Evolutionary conservation across 2,888 invertebrate genomes (phyloP), one percentile per base, ranked within the genome.

Genomic region (Andrena bicolor): DNA sequence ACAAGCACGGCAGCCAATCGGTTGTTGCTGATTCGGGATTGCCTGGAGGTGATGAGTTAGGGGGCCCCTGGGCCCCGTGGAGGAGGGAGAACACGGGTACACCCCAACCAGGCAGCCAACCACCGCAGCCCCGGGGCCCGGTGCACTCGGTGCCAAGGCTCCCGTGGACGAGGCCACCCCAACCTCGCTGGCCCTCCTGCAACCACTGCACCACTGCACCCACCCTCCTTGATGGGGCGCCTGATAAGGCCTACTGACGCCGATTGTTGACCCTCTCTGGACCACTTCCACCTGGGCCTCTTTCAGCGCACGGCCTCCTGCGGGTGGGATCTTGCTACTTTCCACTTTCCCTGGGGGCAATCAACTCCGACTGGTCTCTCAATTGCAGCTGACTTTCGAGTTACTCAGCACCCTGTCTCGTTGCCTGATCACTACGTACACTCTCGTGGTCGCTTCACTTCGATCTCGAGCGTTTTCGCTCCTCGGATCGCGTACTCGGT

Each of bases 21-120:
- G 86, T 77, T 90, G 88, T 83, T 90, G 88, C 64, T 89, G 89
- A 32, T 56, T 82, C 71, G 89, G 87, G 73, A 90, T 83, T 68
- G 89, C 84, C 73, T 90, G 91, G 60, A 89, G 88, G 86, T 90
- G 88, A 80, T 91, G 92, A 83, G 86, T 84, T 76, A 90, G 83
- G 91, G 92, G 93, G 91, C 92, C 93, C 92, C 92, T 92, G 90
- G 93, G 92, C 92, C 93, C 92, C 92, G 92, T 90, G 87, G 92
- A 92, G 84, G 90, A 90, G 89, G 93, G 88, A 89, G 93, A 92
- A 89, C 92, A 92, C 90, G 93, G 93, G 90, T 93, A 93, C 90
- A 93, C 93, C 89, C 94, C 93, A 92, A 94, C 91, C 87, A 94
- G 90, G 90, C 94, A 94, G 86, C 94, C 93, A 90, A 93, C 93